phyloP scores from a whole-genome alignment of 64 coral and sea anemone species.

The Orbicella faveolata region DNA sequence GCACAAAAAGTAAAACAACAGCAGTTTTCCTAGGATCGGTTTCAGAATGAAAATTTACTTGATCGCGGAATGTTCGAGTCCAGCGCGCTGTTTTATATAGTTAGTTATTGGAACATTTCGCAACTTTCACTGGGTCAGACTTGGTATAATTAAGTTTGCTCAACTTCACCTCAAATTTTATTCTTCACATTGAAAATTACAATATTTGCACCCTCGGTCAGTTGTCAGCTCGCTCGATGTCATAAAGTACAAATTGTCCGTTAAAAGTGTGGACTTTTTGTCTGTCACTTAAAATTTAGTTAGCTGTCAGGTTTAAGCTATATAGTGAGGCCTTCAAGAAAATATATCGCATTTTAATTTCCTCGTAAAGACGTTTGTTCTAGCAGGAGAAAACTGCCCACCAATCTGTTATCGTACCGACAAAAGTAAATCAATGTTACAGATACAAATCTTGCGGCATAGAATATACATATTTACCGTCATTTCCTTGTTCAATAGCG shows the following conservation, averaged over 20 bases:
- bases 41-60: background rate
- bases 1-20: background rate
- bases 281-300: background rate
- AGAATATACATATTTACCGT: background rate
- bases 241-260: background rate
- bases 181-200: background rate
- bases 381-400: background rate
- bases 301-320: background rate
- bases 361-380: background rate
- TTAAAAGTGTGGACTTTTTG: background rate
- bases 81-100: too few relatives aligned
- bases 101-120: too few relatives aligned
- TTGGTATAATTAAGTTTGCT: background rate
- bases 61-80: too few relatives aligned
- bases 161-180: background rate
- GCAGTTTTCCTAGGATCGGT: background rate
- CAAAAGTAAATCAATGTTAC: background rate
- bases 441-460: background rate
- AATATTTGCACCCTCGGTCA: background rate
- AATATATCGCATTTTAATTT: background rate
- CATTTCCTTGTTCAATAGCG: background rate
- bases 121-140: too few relatives aligned
- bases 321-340: background rate
- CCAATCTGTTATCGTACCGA: constrained; percentile 7
- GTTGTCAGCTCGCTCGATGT: background rate